Percentiles rank a stretch among this genome's conserved stretches.
These are phyloP conservation scores for Geotrupes spiniger DNA, from an alignment of 2,888 invertebrate species.

Conservation along the genomic window DNA sequence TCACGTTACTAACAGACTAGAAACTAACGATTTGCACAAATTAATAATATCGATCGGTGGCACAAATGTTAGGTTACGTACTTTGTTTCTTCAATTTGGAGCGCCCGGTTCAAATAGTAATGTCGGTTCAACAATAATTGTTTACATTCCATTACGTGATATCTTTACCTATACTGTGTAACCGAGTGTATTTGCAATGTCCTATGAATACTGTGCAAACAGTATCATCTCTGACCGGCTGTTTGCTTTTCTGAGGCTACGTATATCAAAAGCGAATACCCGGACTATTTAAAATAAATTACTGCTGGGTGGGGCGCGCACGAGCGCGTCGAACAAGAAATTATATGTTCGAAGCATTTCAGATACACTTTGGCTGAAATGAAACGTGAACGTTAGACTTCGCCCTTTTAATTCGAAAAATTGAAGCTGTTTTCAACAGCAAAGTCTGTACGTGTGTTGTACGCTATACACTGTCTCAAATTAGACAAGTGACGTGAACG, in stretches of 20 bases:
- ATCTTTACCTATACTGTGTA: conserved; percentile 36
- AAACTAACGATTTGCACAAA: too few species aligned
- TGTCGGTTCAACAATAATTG: conserved; percentile 31
- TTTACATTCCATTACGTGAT: conserved; percentile 42
- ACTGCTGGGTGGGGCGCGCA: not conserved
- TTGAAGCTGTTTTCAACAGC: too few species aligned
- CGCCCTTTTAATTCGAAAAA: too few species aligned
- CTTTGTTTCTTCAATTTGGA: conserved; percentile 14
- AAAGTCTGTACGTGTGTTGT: too few species aligned
- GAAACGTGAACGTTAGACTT: conserved; percentile 1
- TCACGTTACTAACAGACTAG: too few species aligned
- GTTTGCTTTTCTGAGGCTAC: conserved; percentile 29
- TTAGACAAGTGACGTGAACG: too few species aligned
- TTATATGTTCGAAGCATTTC: conserved; percentile 1
- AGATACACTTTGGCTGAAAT: conserved; percentile 14
- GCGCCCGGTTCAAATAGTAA: conserved; percentile 16
- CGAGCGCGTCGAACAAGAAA: too few species aligned
- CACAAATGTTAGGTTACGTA: too few species aligned
- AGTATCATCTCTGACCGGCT: conserved; percentile 37
- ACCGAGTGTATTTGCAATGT: conserved; percentile 34
- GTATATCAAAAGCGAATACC: conserved; percentile 16
- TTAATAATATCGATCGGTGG: too few species aligned
- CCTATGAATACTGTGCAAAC: conserved; percentile 37
- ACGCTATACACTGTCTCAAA: too few species aligned
- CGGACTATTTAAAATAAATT: conserved; percentile 11